phyloP scores from a whole-genome alignment of 2,888 invertebrate species.

The Spodoptera littoralis region DNA sequence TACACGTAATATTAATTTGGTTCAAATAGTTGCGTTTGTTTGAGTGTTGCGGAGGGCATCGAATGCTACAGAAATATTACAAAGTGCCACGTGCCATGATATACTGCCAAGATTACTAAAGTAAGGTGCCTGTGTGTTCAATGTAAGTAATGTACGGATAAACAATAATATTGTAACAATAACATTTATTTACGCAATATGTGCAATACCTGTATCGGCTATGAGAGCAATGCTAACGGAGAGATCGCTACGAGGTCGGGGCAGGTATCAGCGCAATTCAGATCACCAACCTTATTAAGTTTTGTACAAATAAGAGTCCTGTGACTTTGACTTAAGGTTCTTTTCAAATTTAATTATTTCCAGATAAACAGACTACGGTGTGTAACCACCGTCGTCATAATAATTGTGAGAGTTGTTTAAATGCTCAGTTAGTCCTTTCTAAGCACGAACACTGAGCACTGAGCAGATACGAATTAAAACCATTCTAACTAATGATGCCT shows the following conservation, averaged over 20 bases:
- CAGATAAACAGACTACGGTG: too few species aligned
- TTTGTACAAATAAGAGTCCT: too few species aligned
- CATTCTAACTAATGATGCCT: too few species aligned
- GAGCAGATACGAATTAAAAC: too few species aligned
- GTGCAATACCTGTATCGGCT: constrained; percentile 45
- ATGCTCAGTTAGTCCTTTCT: too few species aligned
- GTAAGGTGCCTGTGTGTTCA: constrained; percentile 87
- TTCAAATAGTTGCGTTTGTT: constrained; percentile 48
- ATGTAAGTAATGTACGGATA: constrained; percentile 70
- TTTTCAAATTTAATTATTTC: too few species aligned
- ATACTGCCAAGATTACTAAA: constrained; percentile 80
- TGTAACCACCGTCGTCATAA: too few species aligned
- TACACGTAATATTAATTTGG: constrained; percentile 54
- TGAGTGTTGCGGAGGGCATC: constrained; percentile 52
- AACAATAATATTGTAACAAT: constrained; percentile 65
- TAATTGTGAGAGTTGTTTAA: too few species aligned
- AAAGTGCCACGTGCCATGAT: constrained; percentile 79
- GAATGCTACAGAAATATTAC: constrained; percentile 60
- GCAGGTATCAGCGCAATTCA: constrained; percentile 30
- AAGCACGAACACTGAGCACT: too few species aligned
- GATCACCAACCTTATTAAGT: background rate
- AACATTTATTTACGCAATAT: constrained; percentile 30
- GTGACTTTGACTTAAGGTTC: too few species aligned
- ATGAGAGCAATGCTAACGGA: constrained; percentile 22
- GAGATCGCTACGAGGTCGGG: constrained; percentile 16